These are phyloP conservation scores for Porites cylindrica DNA, from an alignment of 92 coral and sea anemone species.

Conservation along the genomic window DNA sequence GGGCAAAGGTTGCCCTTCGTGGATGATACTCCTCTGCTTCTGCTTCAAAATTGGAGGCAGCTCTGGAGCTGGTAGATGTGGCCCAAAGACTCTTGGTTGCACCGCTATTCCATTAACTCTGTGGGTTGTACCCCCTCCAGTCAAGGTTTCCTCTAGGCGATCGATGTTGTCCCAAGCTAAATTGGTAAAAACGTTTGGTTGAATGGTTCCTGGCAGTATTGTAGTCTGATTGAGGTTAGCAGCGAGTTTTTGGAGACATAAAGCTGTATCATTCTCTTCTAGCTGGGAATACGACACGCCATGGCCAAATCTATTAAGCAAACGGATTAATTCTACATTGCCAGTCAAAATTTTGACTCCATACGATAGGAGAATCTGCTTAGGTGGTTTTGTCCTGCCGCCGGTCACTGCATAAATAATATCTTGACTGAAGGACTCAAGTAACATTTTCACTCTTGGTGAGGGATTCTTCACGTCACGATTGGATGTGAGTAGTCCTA, in stretches of 20 bases:
- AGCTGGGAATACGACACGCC: not conserved
- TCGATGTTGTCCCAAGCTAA: constrained; percentile 24
- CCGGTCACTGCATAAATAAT: constrained; percentile 50
- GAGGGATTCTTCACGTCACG: no score
- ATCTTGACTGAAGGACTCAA: constrained; percentile 55
- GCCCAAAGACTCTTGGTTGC: constrained; percentile 67
- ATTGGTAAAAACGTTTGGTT: constrained; percentile 41
- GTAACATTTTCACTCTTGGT: no score
- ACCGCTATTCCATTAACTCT: constrained; percentile 61
- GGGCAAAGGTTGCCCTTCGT: constrained; percentile 18
- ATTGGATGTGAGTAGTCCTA: no score
- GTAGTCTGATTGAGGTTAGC: constrained; percentile 43
- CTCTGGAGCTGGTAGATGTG: constrained; percentile 25
- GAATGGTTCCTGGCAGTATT: constrained; percentile 55
- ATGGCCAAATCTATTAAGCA: constrained; percentile 67
- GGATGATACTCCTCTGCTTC: constrained; percentile 49
- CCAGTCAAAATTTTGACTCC: constrained; percentile 65
- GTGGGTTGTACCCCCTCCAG: constrained; percentile 59
- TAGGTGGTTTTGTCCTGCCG: constrained; percentile 2
- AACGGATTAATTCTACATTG: constrained; percentile 59
- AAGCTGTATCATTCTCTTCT: constrained; percentile 55
- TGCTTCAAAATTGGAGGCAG: constrained; percentile 34
- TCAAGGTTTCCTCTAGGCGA: constrained; percentile 33
- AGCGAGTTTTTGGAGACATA: constrained; percentile 56
- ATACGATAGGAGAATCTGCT: not conserved